Percentiles rank a stretch among this genome's conserved stretches.
phyloP scores from a whole-genome alignment of 1,140 invertebrate genomes.

The Pogonomyrmex barbatus region DNA sequence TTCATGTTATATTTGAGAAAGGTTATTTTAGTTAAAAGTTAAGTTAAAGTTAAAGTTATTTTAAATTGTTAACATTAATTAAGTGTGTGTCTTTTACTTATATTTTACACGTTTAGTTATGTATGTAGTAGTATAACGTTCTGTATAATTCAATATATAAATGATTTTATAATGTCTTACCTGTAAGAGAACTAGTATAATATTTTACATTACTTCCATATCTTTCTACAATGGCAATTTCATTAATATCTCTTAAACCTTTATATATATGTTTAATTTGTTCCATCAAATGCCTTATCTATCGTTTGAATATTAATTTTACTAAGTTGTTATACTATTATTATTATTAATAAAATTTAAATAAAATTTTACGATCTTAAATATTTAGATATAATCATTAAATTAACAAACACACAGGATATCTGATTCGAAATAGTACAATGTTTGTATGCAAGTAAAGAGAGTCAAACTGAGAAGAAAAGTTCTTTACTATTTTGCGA shows the following conservation, averaged over 20 bases:
- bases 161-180: not conserved
- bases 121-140: too few relatives aligned
- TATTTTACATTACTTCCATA: not conserved
- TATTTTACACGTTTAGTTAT: too few relatives aligned
- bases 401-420: not conserved
- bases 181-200: not conserved
- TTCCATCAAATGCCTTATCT: not conserved
- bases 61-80: too few relatives aligned
- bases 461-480: too few relatives aligned
- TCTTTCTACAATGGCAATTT: not conserved
- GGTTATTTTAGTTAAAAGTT: too few relatives aligned
- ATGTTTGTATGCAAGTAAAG: too few relatives aligned
- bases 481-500: too few relatives aligned
- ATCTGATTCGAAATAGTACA: too few relatives aligned
- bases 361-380: not conserved
- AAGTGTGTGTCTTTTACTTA: too few relatives aligned
- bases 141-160: too few relatives aligned
- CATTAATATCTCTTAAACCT: not conserved
- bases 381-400: not conserved
- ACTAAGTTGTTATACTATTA: not conserved
- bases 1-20: too few relatives aligned
- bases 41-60: too few relatives aligned
- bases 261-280: not conserved
- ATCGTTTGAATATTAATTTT: not conserved
- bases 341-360: not conserved